phyloP scores from a whole-genome alignment of 1,140 invertebrate genomes.

The Rhyacophila brunnea region DNA sequence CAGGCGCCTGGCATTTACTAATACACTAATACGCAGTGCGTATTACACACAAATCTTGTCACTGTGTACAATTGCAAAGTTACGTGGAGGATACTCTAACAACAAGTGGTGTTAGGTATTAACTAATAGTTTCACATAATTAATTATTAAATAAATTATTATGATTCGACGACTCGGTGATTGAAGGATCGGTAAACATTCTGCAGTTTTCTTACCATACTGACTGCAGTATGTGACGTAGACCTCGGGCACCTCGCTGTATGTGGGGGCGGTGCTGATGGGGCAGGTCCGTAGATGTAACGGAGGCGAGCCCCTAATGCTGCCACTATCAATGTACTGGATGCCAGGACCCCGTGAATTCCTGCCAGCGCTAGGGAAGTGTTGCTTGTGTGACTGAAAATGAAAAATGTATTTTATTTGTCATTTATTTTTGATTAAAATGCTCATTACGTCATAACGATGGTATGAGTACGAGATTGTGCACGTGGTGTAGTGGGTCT shows the following conservation, averaged over 20 bases:
- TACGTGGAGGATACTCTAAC: no score
- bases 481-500: background rate
- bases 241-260: slow-evolving; percentile 21
- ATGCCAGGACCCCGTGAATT: slow-evolving; percentile 7
- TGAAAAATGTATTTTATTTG: no score
- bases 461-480: no score
- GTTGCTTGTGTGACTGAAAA: slow-evolving; percentile 23
- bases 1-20: no score
- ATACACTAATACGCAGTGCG: no score
- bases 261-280: slow-evolving; percentile 5
- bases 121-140: background rate
- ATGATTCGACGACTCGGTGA: background rate
- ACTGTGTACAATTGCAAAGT: no score
- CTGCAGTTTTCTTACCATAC: slow-evolving; percentile 27
- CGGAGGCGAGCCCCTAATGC: slow-evolving; percentile 7
- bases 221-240: slow-evolving; percentile 30
- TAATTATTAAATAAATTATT: background rate
- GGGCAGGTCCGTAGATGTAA: slow-evolving; percentile 20
- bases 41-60: no score
- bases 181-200: background rate
- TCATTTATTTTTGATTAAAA: no score
- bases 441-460: no score
- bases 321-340: slow-evolving; percentile 6
- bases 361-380: slow-evolving; percentile 24
- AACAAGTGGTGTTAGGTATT: background rate